A percentile compares a stretch with the other conserved stretches of the same genome.
These are phyloP conservation scores for Tursiops truncatus DNA, from an alignment of 2,113 vertebrate species.

Conservation along the genomic window DNA sequence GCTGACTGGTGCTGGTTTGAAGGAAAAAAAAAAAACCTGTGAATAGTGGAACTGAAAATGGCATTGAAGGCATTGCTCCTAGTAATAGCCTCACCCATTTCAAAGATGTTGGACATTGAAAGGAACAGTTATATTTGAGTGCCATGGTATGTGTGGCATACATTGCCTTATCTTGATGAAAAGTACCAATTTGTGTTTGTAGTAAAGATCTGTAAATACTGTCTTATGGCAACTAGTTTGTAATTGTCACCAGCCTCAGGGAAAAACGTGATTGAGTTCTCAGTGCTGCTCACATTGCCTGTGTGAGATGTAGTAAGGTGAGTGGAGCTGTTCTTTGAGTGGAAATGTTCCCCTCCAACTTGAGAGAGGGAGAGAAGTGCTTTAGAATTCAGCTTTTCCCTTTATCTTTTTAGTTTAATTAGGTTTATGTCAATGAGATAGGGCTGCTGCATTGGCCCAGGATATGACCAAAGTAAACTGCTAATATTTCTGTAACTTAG, in stretches of 20 bases:
- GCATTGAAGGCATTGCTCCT: background rate
- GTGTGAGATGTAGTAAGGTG: background rate
- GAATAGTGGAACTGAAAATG: background rate
- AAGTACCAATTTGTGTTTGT: background rate
- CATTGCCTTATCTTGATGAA: background rate
- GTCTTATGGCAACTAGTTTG: background rate
- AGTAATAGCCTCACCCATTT: background rate
- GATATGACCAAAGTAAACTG: background rate
- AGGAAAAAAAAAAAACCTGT: background rate
- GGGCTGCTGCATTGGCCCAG: background rate
- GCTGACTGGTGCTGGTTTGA: background rate
- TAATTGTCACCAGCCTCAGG: background rate
- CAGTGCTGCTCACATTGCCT: background rate
- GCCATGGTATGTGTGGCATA: fast-evolving
- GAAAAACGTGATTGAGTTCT: background rate
- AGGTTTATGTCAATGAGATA: fast-evolving
- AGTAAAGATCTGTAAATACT: background rate
- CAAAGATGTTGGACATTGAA: background rate
- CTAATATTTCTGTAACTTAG: background rate
- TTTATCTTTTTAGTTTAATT: background rate
- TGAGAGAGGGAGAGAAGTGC: background rate
- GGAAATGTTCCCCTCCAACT: background rate
- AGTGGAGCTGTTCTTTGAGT: background rate
- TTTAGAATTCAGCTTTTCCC: background rate
- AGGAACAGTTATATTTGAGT: too few species aligned